Percentiles rank a stretch among this genome's conserved stretches.
Conservation (phyloP, 2,113 vertebrate species). For the Hydrochoerus hydrochaeris region DNA sequence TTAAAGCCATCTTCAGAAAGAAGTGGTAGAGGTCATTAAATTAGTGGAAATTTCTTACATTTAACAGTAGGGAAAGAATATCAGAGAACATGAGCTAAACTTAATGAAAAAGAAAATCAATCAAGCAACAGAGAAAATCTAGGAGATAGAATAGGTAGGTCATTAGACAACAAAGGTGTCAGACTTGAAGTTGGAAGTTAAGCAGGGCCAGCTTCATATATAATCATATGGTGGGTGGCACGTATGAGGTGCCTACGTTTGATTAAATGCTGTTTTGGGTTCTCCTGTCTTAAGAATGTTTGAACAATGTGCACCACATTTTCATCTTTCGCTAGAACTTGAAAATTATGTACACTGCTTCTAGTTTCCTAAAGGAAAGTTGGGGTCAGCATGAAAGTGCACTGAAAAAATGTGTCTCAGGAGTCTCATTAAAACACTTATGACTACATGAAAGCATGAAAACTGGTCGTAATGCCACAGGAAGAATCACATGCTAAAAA, state of each 20-base stretch:
- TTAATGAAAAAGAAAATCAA: neutral
- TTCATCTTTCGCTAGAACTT: neutral
- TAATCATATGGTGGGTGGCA: no score
- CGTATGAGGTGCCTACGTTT: neutral
- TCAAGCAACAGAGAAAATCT: neutral
- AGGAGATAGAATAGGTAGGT: neutral
- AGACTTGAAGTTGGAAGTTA: neutral
- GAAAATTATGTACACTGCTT: neutral
- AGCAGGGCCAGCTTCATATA: neutral
- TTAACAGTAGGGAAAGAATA: neutral
- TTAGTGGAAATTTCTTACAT: neutral
- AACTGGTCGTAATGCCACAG: neutral
- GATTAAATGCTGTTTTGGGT: neutral
- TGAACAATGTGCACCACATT: neutral
- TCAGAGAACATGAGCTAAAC: neutral
- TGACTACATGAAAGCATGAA: slow-evolving; percentile 3
- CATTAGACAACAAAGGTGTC: neutral
- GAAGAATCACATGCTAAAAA: slow-evolving; percentile 23
- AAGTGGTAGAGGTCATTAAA: neutral
- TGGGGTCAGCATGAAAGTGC: neutral
- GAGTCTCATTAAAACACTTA: slow-evolving; percentile 42
- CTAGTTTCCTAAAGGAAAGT: slow-evolving; percentile 25
- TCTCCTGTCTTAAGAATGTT: neutral
- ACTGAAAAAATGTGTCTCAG: neutral
- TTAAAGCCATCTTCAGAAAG: neutral